Percentiles rank a stretch among this genome's conserved stretches.
These are phyloP conservation scores for Nebria brevicollis DNA, from an alignment of 2,888 invertebrate genomes.

Conservation along the genomic window DNA sequence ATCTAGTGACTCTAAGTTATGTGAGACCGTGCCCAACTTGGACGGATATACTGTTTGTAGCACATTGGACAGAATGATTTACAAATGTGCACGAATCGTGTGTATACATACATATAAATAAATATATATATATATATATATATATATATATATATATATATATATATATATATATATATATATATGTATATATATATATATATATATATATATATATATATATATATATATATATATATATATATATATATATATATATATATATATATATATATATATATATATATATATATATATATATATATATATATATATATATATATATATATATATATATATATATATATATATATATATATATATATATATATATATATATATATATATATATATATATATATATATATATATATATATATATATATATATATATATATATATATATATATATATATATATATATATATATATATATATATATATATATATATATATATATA, in stretches of 20 bases:
- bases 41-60: not conserved
- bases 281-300: not conserved
- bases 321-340: too few relatives aligned
- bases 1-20: not conserved
- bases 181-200: too few relatives aligned
- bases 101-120: not conserved
- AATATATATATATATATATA: not conserved
- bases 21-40: not conserved
- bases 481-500: not conserved
- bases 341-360: not conserved
- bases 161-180: too few relatives aligned
- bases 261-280: not conserved
- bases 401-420: too few relatives aligned
- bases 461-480: too few relatives aligned
- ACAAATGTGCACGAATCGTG: slow-evolving; percentile 9
- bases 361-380: not conserved
- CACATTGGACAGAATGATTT: slow-evolving; percentile 28
- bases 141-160: too few relatives aligned
- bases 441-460: not conserved
- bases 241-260: too few relatives aligned
- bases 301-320: too few relatives aligned
- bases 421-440: not conserved
- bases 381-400: too few relatives aligned
- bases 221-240: not conserved
- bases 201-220: not conserved